These are phyloP conservation scores for Leptodactylus fuscus DNA, from an alignment of 2,113 vertebrate genomes.

Conservation along the genomic window DNA sequence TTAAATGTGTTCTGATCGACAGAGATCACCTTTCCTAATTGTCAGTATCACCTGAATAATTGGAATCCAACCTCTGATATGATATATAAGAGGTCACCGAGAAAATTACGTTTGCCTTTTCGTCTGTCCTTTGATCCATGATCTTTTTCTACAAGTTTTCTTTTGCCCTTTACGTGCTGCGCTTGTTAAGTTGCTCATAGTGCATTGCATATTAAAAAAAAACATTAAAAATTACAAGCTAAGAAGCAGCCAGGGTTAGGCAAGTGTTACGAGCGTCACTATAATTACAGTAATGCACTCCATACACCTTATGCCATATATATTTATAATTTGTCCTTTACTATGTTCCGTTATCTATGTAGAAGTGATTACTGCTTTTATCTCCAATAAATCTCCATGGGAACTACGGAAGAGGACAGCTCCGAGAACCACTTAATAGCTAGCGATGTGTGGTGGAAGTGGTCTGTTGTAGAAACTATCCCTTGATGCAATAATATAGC, in stretches of 20 bases:
- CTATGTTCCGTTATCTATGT: not conserved
- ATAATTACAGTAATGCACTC: conserved; percentile 31
- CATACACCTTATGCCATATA: conserved; percentile 3
- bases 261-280: not conserved
- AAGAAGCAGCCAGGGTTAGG: not conserved
- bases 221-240: conserved; percentile 11
- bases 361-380: conserved; percentile 21
- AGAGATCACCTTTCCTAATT: not conserved
- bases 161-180: not conserved
- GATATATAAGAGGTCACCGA: not conserved
- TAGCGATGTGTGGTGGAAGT: not conserved
- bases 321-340: conserved; percentile 28
- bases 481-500: not conserved
- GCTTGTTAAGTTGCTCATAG: conserved; percentile 7
- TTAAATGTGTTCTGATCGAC: not conserved
- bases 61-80: not conserved
- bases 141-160: conserved; percentile 23
- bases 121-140: not conserved
- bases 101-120: not conserved
- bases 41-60: not conserved
- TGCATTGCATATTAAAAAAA: too few species aligned
- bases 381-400: conserved; percentile 22
- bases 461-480: not conserved
- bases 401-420: not conserved
- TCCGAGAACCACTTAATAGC: conserved; percentile 16